phyloP scores from a whole-genome alignment of 2,113 vertebrate genomes.

The Butastur rufipennis region DNA sequence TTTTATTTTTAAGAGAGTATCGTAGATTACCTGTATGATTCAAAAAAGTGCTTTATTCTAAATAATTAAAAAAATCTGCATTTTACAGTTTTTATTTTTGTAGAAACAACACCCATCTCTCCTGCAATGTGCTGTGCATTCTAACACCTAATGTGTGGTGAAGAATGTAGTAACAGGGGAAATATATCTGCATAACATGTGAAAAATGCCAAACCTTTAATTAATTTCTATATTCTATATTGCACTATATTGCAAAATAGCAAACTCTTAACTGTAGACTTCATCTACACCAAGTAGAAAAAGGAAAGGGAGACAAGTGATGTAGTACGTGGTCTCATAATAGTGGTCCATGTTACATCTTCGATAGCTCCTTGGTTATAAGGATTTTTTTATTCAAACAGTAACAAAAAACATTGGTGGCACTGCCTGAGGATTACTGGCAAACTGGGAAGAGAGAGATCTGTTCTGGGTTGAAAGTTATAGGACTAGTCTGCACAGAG shows the following conservation, averaged over 20 bases:
- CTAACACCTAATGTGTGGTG: conserved; percentile 45
- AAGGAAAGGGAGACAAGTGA: neutral
- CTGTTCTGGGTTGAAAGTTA: neutral
- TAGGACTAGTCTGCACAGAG: neutral
- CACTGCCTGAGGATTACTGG: neutral
- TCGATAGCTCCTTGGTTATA: neutral
- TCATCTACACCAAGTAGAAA: neutral
- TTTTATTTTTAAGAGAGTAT: conserved; percentile 64
- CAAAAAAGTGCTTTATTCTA: conserved; percentile 62
- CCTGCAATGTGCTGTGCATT: conserved; percentile 28
- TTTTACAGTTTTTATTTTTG: conserved; percentile 67
- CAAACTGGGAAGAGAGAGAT: neutral
- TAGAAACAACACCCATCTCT: conserved; percentile 39
- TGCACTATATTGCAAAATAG: neutral
- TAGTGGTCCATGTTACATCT: neutral
- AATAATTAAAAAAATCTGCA: conserved; percentile 25
- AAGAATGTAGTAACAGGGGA: conserved; percentile 64
- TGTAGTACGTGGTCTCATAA: neutral
- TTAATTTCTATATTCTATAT: too few species aligned
- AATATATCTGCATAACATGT: conserved; percentile 29
- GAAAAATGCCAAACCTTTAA: conserved; percentile 42
- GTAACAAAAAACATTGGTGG: neutral
- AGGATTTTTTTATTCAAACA: neutral
- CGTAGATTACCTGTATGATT: conserved; percentile 7
- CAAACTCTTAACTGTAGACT: neutral